Evolutionary conservation across 2,888 invertebrate species (phyloP), one percentile per base, ranked within the genome.

Genomic region (Dilophus febrilis): DNA sequence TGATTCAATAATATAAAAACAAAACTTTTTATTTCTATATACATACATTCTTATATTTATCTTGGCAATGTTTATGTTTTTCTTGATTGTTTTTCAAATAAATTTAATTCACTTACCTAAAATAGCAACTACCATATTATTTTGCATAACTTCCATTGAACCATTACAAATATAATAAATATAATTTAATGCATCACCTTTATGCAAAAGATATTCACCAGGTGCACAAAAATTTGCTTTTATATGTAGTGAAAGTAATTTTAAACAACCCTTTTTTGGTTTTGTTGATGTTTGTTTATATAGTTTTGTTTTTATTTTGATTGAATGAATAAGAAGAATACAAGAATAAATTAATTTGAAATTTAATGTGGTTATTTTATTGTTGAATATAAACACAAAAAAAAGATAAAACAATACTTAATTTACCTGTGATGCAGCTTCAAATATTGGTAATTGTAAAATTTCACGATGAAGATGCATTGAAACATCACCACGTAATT

Each of bases 151-250:
- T 65, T 94, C 94, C 91, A 94, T 91, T 22, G 91, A 91, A 6
- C 94, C 94, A 56, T 92, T 92, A 66, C 90, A 92, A 48, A 94
- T 77, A 62, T 92, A 91, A 64, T 91, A 92, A 52, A 94, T 86
- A 57, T 88, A 88, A 44, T 84, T 82, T 22, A 94, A 72, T 6
- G 91, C 91, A 54, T 94, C 94, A 31, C 92, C 92, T 65, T 83
- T 86, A 64, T 92, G 92, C 33, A 92, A 82, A 35, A 94, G 72
- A 58, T 82, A 92, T 59, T 94, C 94, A 42, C 92, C 92, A 4
- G 94, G 94, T 10, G 92, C 92, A 57, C 92, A 94, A 61, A 95
- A 94, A 65, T 90, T 90, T 53, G 86, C 82, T 50, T 88, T 75
- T 53, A 94, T 91, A 59, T 91, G 91, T 46, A 91, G 68, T 2